Conservation (phyloP, 2,113 vertebrate species). For the Arizona elegans region DNA sequence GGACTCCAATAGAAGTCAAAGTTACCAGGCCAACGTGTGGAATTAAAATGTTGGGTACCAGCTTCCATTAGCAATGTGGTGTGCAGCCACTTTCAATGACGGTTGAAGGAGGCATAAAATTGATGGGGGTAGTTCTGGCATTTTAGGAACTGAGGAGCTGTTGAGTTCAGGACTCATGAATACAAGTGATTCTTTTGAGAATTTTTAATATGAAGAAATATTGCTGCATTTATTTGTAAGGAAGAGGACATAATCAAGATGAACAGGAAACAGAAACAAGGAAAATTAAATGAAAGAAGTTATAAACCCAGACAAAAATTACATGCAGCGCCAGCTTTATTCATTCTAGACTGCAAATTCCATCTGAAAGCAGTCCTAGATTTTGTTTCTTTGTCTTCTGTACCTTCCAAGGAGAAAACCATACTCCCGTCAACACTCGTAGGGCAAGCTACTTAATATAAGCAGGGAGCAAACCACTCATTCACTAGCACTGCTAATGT, state of each 20-base stretch:
- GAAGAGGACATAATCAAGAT: neutral
- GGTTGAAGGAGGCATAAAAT: neutral
- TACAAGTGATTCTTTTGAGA: neutral
- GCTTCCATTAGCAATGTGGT: neutral
- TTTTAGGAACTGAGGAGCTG: neutral
- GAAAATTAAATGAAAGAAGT: neutral
- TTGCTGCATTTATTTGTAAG: neutral
- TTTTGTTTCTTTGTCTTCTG: neutral
- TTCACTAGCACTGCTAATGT: neutral
- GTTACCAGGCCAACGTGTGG: neutral
- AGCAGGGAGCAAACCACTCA: neutral
- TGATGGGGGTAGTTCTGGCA: neutral
- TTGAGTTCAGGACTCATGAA: neutral
- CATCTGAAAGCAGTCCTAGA: neutral
- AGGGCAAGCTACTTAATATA: neutral
- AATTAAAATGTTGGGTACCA: neutral
- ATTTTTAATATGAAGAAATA: neutral
- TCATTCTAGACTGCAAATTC: neutral
- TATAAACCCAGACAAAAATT: neutral
- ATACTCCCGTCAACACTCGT: neutral
- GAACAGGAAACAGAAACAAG: neutral
- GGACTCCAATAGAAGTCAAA: neutral
- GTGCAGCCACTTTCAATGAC: neutral
- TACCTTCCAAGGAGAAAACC: neutral
- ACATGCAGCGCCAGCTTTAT: neutral